These are phyloP conservation scores for Acronicta psi DNA, from an alignment of 2,888 invertebrate species.

Conservation along the genomic window DNA sequence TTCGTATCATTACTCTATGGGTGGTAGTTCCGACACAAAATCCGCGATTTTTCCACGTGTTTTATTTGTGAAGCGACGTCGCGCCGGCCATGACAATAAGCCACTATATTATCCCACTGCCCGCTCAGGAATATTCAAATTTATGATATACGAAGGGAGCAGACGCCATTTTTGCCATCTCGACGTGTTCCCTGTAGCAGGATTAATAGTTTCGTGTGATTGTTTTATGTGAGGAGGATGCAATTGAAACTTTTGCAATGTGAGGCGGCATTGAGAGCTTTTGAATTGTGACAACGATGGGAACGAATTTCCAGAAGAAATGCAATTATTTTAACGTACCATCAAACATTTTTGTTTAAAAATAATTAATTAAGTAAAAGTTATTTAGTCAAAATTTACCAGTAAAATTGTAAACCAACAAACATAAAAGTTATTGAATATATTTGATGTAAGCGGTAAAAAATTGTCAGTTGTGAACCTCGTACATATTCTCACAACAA, in stretches of 20 bases:
- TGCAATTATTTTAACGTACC: no score
- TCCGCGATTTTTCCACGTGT: slow-evolving; percentile 76
- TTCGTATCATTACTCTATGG: slow-evolving; percentile 52
- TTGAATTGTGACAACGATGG: slow-evolving; percentile 13
- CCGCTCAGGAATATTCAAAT: slow-evolving; percentile 83
- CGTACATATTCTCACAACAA: no score
- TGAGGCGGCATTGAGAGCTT: slow-evolving; percentile 1
- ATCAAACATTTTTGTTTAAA: no score
- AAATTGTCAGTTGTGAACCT: no score
- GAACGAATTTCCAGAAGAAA: slow-evolving; percentile 14
- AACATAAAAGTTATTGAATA: no score
- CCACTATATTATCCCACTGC: slow-evolving; percentile 80
- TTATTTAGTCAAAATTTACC: no score
- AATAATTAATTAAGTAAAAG: no score
- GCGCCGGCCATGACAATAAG: slow-evolving; percentile 80
- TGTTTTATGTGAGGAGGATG: slow-evolving; percentile 49
- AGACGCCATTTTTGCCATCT: slow-evolving; percentile 71
- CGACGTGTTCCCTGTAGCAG: slow-evolving; percentile 61
- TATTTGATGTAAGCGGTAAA: no score
- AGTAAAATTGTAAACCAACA: no score
- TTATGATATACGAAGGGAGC: slow-evolving; percentile 78
- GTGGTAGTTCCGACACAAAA: slow-evolving; percentile 73
- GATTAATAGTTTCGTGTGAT: slow-evolving; percentile 67
- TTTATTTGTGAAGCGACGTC: slow-evolving; percentile 68
- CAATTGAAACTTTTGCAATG: slow-evolving; percentile 33